Base-by-base conservation (phyloP, 2,113 vertebrate species). In the Procavia capensis region DNA sequence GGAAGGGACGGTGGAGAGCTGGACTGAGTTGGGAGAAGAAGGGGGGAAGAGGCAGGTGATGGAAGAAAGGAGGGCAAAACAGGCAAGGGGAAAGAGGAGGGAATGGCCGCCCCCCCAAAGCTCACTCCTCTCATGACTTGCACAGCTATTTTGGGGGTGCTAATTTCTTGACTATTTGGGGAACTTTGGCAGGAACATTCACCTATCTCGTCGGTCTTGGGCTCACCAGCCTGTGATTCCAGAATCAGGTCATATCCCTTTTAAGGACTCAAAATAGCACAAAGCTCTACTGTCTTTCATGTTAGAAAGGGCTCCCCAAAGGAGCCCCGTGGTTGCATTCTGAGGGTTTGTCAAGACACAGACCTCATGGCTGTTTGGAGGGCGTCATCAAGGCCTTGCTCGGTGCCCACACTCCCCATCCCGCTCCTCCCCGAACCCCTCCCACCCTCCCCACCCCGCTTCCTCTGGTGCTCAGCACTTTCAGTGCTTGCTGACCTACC, bases 81-180 rank as follows among this genome's bases (percentile, higher is more conserved):
- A 1, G 6, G 31, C 20, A 39, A 27, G 11, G 41, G 3, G 34
- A 34, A 24, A 9, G 27, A 50, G 72, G 34, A 25, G 64, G 20
- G 31, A 11, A 41, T 0, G 10, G 59, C 10, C 19, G 1, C 36
- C 34, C 36, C 57, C 54, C 57, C 43, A 14, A 27, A 47, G 57
- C 84, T 47, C 9, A 24, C 25, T 45, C 87, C 85, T 39, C 4
- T 1, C 20, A 4, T 17, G 22, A 13, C 29, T 75, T 66, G 39
- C 24, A 5, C 29, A 3, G 91, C 70, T 96, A 41, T 94, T 90
- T 66, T 13, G 17, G 89, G 76, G 94, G 81, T 90, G 95, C 66
- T 94, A 74, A 90, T 61, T 86, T 83, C 70, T 68, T 84, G 84
- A 81, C 81, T 95, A 57, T 95, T 80, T 94, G 85, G 63, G 95